These are phyloP conservation scores for Elaphurus davidianus DNA, from an alignment of 2,113 vertebrate genomes.

Conservation along the genomic window DNA sequence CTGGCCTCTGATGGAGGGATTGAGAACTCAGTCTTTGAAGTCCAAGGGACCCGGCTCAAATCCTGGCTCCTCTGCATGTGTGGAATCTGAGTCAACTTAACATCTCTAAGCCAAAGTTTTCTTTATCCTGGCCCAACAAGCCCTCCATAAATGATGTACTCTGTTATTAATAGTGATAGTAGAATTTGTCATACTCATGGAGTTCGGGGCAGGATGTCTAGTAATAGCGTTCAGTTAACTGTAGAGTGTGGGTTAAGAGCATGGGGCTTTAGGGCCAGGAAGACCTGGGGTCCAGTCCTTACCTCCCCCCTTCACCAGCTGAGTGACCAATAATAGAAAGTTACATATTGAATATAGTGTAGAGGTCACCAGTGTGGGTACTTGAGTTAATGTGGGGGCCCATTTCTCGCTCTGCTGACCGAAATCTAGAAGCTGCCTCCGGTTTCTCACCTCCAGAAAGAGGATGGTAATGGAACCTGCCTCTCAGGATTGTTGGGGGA, in stretches of 20 bases:
- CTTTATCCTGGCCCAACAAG: neutral
- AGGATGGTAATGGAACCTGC: neutral
- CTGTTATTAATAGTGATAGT: neutral
- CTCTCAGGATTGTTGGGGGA: neutral
- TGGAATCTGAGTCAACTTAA: neutral
- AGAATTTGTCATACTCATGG: neutral
- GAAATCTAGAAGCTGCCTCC: neutral
- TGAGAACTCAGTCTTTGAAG: neutral
- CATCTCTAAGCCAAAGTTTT: neutral
- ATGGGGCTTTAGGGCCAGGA: neutral
- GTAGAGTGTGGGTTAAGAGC: neutral
- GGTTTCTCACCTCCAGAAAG: neutral
- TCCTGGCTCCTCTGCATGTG: neutral
- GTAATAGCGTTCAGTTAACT: neutral
- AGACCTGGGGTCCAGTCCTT: neutral
- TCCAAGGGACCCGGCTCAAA: neutral
- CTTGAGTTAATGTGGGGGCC: neutral
- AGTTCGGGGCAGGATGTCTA: neutral
- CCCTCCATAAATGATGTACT: neutral
- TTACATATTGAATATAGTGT: neutral
- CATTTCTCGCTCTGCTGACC: neutral
- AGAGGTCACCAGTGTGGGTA: neutral
- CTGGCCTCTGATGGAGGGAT: neutral
- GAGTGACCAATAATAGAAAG: neutral
- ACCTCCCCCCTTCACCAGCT: neutral